phyloP scores from a whole-genome alignment of 2,888 invertebrate species.

The Phalera bucephala region DNA sequence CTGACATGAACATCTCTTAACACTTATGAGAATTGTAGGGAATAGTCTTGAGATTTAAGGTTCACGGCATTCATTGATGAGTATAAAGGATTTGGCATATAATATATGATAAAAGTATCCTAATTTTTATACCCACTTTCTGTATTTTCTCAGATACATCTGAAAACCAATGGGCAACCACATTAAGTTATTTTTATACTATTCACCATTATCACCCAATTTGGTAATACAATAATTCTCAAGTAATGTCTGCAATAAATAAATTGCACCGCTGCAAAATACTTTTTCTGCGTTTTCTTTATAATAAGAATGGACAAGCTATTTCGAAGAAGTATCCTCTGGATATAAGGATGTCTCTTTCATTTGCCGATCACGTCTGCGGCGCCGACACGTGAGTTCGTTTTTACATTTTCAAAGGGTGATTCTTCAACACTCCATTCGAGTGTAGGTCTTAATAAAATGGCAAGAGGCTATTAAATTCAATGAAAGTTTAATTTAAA shows the following conservation, averaged over 20 bases:
- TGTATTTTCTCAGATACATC: no score
- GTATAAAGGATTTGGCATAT: no score
- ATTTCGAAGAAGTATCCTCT: conserved; percentile 35
- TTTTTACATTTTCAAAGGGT: conserved; percentile 32
- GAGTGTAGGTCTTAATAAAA: conserved; percentile 17
- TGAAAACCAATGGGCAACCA: no score
- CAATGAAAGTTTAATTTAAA: conserved; percentile 6
- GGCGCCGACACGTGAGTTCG: conserved; percentile 31
- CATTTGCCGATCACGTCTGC: conserved; percentile 46
- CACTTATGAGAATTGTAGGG: no score
- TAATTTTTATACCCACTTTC: no score
- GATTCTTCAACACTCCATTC: conserved; percentile 5
- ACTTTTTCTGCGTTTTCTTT: conserved; percentile 39
- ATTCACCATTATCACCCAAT: conserved; percentile 3
- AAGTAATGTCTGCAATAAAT: conserved; percentile 24
- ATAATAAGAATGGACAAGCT: conserved; percentile 25
- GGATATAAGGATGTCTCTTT: conserved; percentile 42
- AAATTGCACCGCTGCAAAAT: conserved; percentile 38
- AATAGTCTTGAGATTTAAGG: no score
- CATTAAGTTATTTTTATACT: no score
- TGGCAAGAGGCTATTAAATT: conserved; percentile 10
- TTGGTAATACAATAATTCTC: conserved; percentile 28
- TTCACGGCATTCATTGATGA: no score
- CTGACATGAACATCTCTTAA: no score
- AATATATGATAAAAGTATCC: no score